A percentile compares a stretch with the other conserved stretches of the same genome.
These are phyloP conservation scores for Coturnix japonica DNA, from an alignment of 2,113 vertebrate genomes.

Conservation along the genomic window DNA sequence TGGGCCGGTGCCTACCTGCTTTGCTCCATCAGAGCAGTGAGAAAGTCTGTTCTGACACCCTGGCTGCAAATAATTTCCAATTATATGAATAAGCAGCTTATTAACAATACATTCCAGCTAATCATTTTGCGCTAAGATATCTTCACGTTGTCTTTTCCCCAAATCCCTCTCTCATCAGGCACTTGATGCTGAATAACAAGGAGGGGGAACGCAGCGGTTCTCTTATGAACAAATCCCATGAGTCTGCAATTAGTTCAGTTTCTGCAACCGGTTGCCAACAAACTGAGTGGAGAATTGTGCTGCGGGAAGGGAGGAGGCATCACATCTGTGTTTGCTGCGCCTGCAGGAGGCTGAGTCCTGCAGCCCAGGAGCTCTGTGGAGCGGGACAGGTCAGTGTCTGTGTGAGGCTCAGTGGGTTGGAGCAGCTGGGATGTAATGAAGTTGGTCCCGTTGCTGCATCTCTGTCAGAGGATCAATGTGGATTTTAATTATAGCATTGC, in stretches of 20 bases:
- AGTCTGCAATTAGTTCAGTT: conserved; percentile 24
- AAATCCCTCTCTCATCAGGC: conserved; percentile 71
- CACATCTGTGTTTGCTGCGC: neutral
- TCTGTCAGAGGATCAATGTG: neutral
- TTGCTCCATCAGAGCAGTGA: conserved; percentile 46
- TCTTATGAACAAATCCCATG: neutral
- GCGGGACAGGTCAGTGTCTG: neutral
- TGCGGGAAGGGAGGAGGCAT: neutral
- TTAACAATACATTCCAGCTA: conserved; percentile 57
- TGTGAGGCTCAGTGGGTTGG: neutral
- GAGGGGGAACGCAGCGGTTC: neutral
- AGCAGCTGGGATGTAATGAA: neutral
- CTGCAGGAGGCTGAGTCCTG: accelerated
- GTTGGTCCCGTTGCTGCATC: neutral
- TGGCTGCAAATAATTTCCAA: conserved; percentile 52
- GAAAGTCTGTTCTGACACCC: conserved; percentile 2
- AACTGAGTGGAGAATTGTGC: neutral
- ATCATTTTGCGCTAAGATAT: conserved; percentile 50
- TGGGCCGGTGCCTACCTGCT: neutral
- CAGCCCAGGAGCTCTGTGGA: neutral
- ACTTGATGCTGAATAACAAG: conserved; percentile 45
- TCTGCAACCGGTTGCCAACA: neutral
- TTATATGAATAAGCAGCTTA: conserved; percentile 68
- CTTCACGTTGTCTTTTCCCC: conserved; percentile 50
- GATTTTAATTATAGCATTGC: conserved; percentile 1